Evolutionary conservation across 2,113 vertebrate species (phyloP), one percentile per base, ranked within the genome.

Genomic region (Pangasianodon gigas): DNA sequence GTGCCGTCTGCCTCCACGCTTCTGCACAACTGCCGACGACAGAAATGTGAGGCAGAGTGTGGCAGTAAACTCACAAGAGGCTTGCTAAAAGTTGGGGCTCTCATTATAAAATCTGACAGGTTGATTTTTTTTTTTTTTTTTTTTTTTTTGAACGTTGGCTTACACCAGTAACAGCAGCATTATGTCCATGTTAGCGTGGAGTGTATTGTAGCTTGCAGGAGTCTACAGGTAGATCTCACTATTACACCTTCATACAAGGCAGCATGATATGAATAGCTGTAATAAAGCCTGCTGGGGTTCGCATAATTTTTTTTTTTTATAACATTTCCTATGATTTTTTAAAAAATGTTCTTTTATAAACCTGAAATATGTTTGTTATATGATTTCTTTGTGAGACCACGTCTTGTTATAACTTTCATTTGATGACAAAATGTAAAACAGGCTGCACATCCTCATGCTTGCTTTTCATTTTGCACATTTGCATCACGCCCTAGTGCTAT

Each of bases 1-100:
- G 69, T 88, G 81, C 80, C 89, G 54, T 84, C 69, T 84, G 86
- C 26, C 90, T 79, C 86, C 44, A 32, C 46, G 69, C 86, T 90
- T 83, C 81, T 62, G 32, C 81, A 80, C 88, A 24, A 51, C 82
- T 67, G 81, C 51, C 74, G 41, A 65, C 26, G 80, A 56, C 51
- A 21, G 52, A 54, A 89, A 89, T 32, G 62, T 46, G 87, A 88
- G 62, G 37, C 79, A 71, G 32, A 71, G 81, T 71, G 82, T 60
- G 46, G 32, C 41, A 60, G 52, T 46, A 85, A 89, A 89, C 60
- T 60, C 82, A 62, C 84, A 71, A 89, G 69, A 62, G 82, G 37
- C 58, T 80, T 65, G 46, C 44, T 52, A 65, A 79, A 86, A 89
- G 69, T 77, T 77, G 44, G 74, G 41, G 44, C n/a, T 89, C 54